Conservation (phyloP, 2,113 vertebrate genomes). For the Loxodonta africana region DNA sequence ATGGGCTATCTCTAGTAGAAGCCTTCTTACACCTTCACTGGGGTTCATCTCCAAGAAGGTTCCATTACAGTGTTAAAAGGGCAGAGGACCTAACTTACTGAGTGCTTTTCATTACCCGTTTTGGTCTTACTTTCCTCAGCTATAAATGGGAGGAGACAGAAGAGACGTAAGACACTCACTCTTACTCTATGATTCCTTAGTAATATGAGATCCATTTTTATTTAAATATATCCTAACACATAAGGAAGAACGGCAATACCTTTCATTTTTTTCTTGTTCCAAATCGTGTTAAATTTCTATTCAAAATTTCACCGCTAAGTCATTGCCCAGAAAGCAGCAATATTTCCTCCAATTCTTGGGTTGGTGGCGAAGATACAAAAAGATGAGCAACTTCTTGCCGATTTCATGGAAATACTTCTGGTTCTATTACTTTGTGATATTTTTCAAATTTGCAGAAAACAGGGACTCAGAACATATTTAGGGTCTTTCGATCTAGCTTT, state of each 20-base stretch:
- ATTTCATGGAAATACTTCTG: background rate
- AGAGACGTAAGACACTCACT: background rate
- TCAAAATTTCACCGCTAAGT: background rate
- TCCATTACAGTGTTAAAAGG: background rate
- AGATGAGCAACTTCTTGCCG: background rate
- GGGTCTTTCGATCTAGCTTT: background rate
- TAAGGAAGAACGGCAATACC: background rate
- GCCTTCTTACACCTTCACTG: background rate
- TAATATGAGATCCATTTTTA: background rate
- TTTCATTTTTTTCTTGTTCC: background rate
- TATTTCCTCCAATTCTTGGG: background rate
- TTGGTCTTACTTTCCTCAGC: background rate
- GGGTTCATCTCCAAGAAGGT: background rate
- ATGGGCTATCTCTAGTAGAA: background rate
- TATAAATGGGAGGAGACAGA: background rate
- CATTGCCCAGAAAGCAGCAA: background rate
- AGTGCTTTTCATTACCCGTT: background rate
- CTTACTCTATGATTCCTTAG: background rate
- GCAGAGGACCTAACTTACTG: background rate
- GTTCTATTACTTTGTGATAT: background rate
- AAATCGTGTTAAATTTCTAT: slow-evolving; percentile 7
- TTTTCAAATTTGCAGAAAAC: background rate
- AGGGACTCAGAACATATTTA: background rate
- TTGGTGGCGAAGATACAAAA: background rate
- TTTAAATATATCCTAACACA: background rate